These are phyloP conservation scores for Argopecten irradians DNA, from an alignment of 1,140 invertebrate genomes.

Conservation along the genomic window DNA sequence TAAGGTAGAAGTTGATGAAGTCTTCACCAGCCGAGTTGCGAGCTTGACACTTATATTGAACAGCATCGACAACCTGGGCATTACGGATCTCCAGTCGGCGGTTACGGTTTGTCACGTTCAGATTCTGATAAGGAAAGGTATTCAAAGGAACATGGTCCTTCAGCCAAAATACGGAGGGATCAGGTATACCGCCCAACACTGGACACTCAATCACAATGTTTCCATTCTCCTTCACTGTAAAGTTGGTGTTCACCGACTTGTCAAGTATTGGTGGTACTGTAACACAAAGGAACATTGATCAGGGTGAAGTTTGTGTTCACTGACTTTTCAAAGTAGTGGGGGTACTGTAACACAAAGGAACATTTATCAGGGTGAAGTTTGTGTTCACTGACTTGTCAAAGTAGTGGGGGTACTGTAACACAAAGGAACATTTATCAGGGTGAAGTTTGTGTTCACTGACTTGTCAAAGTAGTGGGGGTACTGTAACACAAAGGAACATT, in stretches of 20 bases:
- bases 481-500: too few species aligned
- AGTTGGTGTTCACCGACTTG: slow-evolving; percentile 51
- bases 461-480: too few species aligned
- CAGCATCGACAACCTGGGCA: slow-evolving; percentile 75
- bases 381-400: too few species aligned
- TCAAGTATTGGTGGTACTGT: slow-evolving; percentile 77
- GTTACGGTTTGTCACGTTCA: slow-evolving; percentile 59
- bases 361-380: too few species aligned
- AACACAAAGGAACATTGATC: slow-evolving; percentile 53
- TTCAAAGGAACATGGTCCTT: slow-evolving; percentile 69
- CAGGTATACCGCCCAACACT: slow-evolving; percentile 76
- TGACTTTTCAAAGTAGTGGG: too few species aligned
- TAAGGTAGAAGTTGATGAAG: slow-evolving; percentile 71
- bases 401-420: too few species aligned
- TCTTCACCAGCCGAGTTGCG: slow-evolving; percentile 77
- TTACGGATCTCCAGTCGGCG: slow-evolving; percentile 74
- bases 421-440: too few species aligned
- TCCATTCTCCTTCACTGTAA: slow-evolving; percentile 68
- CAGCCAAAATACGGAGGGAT: slow-evolving; percentile 78
- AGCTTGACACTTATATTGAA: slow-evolving; percentile 78
- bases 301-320: too few species aligned
- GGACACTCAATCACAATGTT: slow-evolving; percentile 75
- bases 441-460: too few species aligned
- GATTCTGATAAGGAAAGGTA: slow-evolving; percentile 67
- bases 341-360: too few species aligned